Percentiles rank a stretch among this genome's conserved stretches.
phyloP scores from a whole-genome alignment of 30 jellyfish, hydroid and myxozoan species.

The Turritopsis dohrnii region DNA sequence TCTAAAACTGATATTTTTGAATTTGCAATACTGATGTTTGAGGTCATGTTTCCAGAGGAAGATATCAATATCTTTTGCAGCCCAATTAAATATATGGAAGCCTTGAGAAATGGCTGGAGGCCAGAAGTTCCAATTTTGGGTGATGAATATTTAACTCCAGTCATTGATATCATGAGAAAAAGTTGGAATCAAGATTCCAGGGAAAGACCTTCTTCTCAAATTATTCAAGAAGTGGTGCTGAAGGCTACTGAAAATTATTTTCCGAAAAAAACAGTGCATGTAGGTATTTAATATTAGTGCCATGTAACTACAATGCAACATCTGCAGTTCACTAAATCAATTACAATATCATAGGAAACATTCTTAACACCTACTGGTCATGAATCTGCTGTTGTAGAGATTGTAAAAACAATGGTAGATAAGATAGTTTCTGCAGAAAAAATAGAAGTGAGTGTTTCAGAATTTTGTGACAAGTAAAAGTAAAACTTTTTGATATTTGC shows the following conservation, averaged over 20 bases:
- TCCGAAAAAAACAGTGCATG: neutral
- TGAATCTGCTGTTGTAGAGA: neutral
- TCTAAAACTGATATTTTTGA: neutral
- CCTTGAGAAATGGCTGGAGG: slow-evolving; percentile 7
- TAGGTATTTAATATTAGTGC: neutral
- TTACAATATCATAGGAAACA: neutral
- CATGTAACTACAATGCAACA: neutral
- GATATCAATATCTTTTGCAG: neutral
- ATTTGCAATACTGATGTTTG: slow-evolving; percentile 8
- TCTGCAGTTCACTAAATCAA: neutral
- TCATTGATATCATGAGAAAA: neutral
- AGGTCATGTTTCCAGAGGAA: slow-evolving; percentile 1
- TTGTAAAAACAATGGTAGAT: neutral
- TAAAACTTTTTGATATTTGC: neutral
- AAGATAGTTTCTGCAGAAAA: neutral
- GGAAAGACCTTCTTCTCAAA: slow-evolving; percentile 4
- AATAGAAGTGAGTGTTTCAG: neutral
- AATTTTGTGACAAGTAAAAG: neutral
- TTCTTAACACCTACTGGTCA: neutral
- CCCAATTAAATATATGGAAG: slow-evolving; percentile 5
- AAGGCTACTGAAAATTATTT: neutral
- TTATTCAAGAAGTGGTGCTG: neutral
- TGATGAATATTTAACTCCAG: neutral
- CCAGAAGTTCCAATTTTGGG: slow-evolving; percentile 1
- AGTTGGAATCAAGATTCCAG: neutral